A percentile compares a stretch with the other conserved stretches of the same genome.
Conservation (phyloP, 2,797 vertebrate species). For the Falco columbarius region DNA sequence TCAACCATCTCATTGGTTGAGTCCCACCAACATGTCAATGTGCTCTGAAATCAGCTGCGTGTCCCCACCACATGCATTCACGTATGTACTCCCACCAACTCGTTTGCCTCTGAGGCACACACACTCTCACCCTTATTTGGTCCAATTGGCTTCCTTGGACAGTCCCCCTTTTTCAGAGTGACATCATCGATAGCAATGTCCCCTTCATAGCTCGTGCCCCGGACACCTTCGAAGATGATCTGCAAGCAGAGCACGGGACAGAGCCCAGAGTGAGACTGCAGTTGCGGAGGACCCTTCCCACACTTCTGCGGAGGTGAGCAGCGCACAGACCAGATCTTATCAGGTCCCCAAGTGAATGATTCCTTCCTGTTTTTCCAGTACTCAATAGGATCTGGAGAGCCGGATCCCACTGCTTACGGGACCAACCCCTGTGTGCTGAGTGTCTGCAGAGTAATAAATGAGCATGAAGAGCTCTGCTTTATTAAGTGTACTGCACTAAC, state of each 20-base stretch:
- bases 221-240: conserved; percentile 96
- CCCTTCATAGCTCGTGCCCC: conserved; percentile 90
- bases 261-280: neutral
- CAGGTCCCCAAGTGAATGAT: neutral
- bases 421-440: neutral
- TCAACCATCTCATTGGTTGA: neutral
- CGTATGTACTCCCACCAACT: neutral
- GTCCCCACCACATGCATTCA: neutral
- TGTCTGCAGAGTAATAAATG: neutral
- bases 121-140: conserved; percentile 77
- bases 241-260: conserved; percentile 66
- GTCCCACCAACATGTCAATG: fast-evolving
- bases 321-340: neutral
- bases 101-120: neutral
- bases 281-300: neutral
- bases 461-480: neutral
- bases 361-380: neutral
- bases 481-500: neutral
- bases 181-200: conserved; percentile 96
- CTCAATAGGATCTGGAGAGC: neutral
- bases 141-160: conserved; percentile 80
- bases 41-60: neutral
- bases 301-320: neutral
- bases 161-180: conserved; percentile 92
- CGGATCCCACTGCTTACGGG: neutral